Percentiles rank a stretch among this genome's conserved stretches.
These are phyloP conservation scores for Danio kyathit DNA, from an alignment of 2,797 vertebrate species.

Conservation along the genomic window DNA sequence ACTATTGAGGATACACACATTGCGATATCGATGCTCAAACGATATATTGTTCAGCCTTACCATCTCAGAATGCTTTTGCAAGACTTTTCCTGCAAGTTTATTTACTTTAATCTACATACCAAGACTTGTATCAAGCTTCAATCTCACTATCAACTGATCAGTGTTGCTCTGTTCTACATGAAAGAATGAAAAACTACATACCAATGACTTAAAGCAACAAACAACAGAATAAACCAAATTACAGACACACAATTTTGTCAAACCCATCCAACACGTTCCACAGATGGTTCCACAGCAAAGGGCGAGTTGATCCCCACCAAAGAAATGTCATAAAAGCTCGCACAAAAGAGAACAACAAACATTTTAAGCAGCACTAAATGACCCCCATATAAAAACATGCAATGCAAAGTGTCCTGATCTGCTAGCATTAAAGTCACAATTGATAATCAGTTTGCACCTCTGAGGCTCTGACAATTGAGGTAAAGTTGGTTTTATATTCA, in stretches of 20 bases:
- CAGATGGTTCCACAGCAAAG: background rate
- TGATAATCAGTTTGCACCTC: background rate
- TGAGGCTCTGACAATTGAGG: no score
- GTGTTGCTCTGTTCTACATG: background rate
- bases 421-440: background rate
- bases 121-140: conserved; percentile 27
- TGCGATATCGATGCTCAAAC: no score
- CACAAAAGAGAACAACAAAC: no score
- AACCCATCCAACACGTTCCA: background rate
- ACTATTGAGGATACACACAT: no score
- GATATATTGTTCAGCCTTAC: no score
- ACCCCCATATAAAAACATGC: background rate
- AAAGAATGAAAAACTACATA: background rate
- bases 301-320: background rate
- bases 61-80: background rate
- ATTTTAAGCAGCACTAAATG: no score
- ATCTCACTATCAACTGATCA: conserved; percentile 16
- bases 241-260: background rate
- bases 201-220: background rate
- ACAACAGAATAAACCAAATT: background rate
- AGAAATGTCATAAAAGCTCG: background rate
- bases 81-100: background rate
- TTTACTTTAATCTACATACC: conserved; percentile 26
- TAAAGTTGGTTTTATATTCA: no score
- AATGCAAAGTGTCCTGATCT: background rate